Conservation (phyloP, 53 echinoderm and acorn worm species). For the Astropecten irregularis region DNA sequence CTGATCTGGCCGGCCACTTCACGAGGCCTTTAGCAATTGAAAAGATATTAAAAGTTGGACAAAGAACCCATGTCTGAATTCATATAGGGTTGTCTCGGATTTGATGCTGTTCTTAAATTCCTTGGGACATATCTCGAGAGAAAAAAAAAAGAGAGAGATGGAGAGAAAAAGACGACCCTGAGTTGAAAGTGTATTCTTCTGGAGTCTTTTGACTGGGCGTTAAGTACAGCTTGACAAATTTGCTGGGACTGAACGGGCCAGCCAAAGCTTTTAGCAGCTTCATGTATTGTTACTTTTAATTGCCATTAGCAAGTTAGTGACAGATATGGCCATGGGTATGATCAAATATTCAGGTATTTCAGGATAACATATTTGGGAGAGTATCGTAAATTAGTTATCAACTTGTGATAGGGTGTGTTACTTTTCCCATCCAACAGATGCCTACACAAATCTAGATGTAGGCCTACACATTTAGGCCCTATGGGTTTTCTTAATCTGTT, state of each 20-base stretch:
- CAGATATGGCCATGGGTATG: too few relatives aligned
- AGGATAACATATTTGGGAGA: too few relatives aligned
- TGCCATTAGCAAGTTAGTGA: conserved; percentile 15
- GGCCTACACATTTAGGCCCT: too few relatives aligned
- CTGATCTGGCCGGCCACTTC: not conserved
- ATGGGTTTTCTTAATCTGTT: too few relatives aligned
- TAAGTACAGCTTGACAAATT: conserved; percentile 30
- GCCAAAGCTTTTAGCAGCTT: conserved; percentile 7
- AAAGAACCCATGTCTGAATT: not conserved
- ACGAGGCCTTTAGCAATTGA: not conserved
- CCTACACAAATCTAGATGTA: too few relatives aligned
- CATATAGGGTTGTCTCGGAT: conserved; percentile 1
- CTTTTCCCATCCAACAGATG: too few relatives aligned
- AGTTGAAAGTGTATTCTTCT: not conserved
- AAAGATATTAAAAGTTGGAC: too few relatives aligned
- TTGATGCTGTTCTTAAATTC: conserved; percentile 11
- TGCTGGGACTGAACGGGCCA: not conserved
- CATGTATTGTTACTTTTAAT: conserved; percentile 10
- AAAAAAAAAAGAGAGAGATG: not conserved
- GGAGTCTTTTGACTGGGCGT: not conserved
- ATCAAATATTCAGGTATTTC: too few relatives aligned
- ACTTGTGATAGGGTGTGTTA: too few relatives aligned
- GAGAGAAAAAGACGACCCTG: not conserved
- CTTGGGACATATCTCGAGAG: not conserved
- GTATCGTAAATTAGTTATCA: too few relatives aligned